Percentiles rank a stretch among this genome's conserved stretches.
Conservation (phyloP, 2,113 vertebrate genomes). For the Spea bombifrons region DNA sequence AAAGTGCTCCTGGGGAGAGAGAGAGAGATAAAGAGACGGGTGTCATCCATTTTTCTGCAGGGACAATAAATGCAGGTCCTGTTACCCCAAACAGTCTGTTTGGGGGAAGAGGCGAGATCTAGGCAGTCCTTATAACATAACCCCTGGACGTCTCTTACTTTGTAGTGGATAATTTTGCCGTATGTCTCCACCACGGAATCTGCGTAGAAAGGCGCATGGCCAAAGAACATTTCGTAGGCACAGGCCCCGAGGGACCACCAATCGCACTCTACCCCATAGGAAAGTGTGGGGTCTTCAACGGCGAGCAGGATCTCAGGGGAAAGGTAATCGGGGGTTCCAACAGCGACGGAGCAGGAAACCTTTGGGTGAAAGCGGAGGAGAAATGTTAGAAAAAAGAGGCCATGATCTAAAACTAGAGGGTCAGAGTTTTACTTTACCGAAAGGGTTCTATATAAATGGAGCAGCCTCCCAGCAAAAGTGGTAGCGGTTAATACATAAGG, state of each 20-base stretch:
- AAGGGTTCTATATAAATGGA: too few relatives aligned
- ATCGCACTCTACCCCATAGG: constrained; percentile 81
- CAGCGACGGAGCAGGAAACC: constrained; percentile 74
- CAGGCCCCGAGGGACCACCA: constrained; percentile 88
- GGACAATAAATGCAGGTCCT: too few relatives aligned
- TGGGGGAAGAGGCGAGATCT: too few relatives aligned
- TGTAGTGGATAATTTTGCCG: constrained; percentile 80
- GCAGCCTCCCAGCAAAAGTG: too few relatives aligned
- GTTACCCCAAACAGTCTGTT: too few relatives aligned
- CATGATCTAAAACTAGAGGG: background rate
- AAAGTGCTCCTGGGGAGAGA: constrained; percentile 70
- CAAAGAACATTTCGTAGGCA: constrained; percentile 82
- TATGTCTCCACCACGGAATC: constrained; percentile 80
- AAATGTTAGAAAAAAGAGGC: background rate
- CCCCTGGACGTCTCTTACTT: constrained; percentile 58
- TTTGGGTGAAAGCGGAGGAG: constrained; percentile 44
- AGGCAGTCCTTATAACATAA: too few relatives aligned
- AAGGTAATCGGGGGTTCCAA: constrained; percentile 84
- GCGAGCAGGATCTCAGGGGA: constrained; percentile 83
- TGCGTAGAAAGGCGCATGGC: constrained; percentile 79
- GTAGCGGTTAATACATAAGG: too few relatives aligned
- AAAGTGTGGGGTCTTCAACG: constrained; percentile 62
- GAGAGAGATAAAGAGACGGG: background rate
- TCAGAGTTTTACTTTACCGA: too few relatives aligned
- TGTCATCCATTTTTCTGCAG: too few relatives aligned